Evolutionary conservation across 1,140 invertebrate species (phyloP), one percentile per base, ranked within the genome.

Genomic region (Lasaia peninsularis): DNA sequence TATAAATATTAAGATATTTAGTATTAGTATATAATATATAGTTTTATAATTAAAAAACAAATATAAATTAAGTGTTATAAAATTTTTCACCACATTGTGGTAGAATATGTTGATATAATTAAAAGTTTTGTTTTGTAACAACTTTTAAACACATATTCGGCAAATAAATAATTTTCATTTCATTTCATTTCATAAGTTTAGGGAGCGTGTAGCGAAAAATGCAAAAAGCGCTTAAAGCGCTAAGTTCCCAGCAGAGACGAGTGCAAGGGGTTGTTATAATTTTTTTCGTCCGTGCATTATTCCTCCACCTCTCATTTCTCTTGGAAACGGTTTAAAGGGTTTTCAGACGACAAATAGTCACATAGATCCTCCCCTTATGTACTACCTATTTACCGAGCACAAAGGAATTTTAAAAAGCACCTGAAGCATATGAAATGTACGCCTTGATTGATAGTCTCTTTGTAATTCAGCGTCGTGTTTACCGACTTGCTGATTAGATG

Each of bases 201-300:
- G n/a, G n/a, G n/a, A n/a, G n/a, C 8, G 8, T 7, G 8, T 28
- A 5, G 2, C 2, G 24, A 6, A 6, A 6, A 6, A 28, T 28
- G 5, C 5, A 28, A 28, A 5, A 28, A 48, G 40, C 40, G 40
- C 40, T 10, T 20, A 48, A 48, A 48, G 40, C 40, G 40, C 40
- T 48, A n/a, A 21, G 8, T 21, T 55, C 10, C 34, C 3, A 24
- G 14, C 20, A 24, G 12, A 6, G 11, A 12, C 35, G 35, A 58
- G 57, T 51, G 35, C 28, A 16, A 35, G 55, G 54, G 58, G 61
- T 52, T 59, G 63, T 56, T 65, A 59, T 63, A 58, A 60, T 60
- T 67, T 67, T 66, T 48, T 48, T 48, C 40, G 16, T 48, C 40
- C 40, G 40, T 48, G 40, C 40, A 48, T 48, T 48, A 48, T 48